phyloP scores from a whole-genome alignment of 2,797 vertebrate species.

The Rousettus madagascariensis region DNA sequence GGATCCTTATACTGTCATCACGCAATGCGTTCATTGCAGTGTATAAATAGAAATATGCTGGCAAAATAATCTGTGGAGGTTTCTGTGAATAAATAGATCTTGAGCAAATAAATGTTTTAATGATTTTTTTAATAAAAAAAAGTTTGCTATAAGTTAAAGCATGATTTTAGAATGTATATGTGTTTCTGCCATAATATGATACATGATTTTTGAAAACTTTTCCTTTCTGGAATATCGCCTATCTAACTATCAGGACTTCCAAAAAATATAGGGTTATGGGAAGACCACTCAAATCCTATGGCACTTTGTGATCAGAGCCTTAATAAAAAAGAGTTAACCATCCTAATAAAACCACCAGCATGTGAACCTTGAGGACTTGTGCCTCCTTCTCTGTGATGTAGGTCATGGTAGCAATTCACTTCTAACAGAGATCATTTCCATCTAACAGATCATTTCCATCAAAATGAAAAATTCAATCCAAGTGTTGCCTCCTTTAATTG shows the following conservation, averaged over 20 bases:
- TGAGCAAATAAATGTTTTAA: conserved; percentile 13
- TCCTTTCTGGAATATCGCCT: neutral
- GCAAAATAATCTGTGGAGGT: neutral
- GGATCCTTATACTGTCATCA: neutral
- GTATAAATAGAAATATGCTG: neutral
- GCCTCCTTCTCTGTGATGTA: neutral
- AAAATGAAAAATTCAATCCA: neutral
- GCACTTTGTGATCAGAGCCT: neutral
- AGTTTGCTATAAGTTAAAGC: neutral
- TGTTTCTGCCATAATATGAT: neutral
- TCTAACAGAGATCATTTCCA: neutral
- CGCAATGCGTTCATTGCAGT: neutral
- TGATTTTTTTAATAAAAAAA: neutral
- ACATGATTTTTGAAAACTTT: neutral
- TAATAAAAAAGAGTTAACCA: neutral
- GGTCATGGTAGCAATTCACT: neutral
- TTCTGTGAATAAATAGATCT: neutral
- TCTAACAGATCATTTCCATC: neutral
- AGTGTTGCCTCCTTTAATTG: neutral
- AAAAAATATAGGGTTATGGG: neutral
- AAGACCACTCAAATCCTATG: neutral
- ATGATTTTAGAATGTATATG: neutral
- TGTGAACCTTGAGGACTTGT: neutral
- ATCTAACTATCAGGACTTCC: neutral
- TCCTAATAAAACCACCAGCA: neutral